Evolutionary conservation across 2,888 invertebrate genomes (phyloP), one percentile per base, ranked within the genome.

Genomic region (Lochmaea crataegi): DNA sequence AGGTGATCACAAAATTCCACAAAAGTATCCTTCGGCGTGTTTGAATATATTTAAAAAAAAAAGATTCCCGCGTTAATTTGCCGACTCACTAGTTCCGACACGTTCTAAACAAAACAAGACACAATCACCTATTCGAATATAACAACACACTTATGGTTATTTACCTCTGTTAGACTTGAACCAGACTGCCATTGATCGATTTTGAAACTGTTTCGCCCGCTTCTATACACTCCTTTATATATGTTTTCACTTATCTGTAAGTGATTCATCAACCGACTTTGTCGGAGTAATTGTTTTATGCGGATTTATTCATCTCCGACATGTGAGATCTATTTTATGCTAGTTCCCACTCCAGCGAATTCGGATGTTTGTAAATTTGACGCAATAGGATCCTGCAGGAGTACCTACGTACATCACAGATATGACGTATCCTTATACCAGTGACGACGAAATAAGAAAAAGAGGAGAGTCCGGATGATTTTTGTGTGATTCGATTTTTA

Each of bases 151-250:
- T 11, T 45, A 14, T 38, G 61, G 73, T 69, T 74, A 77, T 73
- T 77, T 75, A 77, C 77, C 77, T 77, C 61, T 75, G 65, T 57
- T 66, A 76, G 77, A 77, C 75, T 71, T 68, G 48, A 70, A 60
- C 64, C 74, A 75, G 75, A 77, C 72, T 75, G 75, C 75, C 77
- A 77, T 77, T 75, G 77, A 77, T 77, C 65, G 72, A 63, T 69
- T 72, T 73, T 72, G 68, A 68, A 61, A 58, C 26, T 58, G 65
- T 71, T 65, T 68, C 66, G 66, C 70, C 61, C 48, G 38, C 57
- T 63, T 57, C 42, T 74, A 53, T 58, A 58, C 73, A 64, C 71
- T 71, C 70, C 26, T 65, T 68, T 70, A 60, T 70, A 70, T 70
- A 70, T 67, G 64, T 71, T 68, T 71, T 71, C 66, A 74, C 71